phyloP scores from a whole-genome alignment of 2,888 invertebrate species.

The Rhyacophila evoluta region DNA sequence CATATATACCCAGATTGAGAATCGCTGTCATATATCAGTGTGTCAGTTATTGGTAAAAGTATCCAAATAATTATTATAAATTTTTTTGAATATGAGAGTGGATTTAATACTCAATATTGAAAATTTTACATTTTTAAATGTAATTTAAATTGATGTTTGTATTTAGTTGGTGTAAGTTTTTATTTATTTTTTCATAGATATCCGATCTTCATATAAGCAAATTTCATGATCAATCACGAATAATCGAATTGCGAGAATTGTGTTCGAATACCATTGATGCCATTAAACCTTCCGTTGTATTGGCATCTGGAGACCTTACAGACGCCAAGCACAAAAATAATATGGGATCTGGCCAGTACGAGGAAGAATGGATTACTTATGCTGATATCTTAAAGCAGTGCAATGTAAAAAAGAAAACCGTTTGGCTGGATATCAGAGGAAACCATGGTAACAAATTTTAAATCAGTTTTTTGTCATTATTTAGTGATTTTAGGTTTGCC shows the following conservation, averaged over 20 bases:
- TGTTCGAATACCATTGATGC: slow-evolving; percentile 79
- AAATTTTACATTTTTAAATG: too few relatives aligned
- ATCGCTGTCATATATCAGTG: too few relatives aligned
- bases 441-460: slow-evolving; percentile 97
- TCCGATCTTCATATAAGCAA: slow-evolving; percentile 91
- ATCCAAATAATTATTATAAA: too few relatives aligned
- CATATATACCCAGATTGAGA: too few relatives aligned
- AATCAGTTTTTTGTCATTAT: too few relatives aligned
- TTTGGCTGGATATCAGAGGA: slow-evolving; percentile 91
- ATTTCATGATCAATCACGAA: slow-evolving; percentile 80
- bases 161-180: too few relatives aligned
- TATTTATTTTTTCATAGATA: slow-evolving; percentile 71
- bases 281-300: slow-evolving; percentile 81
- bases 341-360: slow-evolving; percentile 83
- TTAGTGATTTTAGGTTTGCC: too few relatives aligned
- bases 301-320: slow-evolving; percentile 90
- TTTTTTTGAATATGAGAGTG: too few relatives aligned
- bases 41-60: too few relatives aligned
- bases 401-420: slow-evolving; percentile 75
- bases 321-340: slow-evolving; percentile 86
- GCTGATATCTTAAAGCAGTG: slow-evolving; percentile 76
- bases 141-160: too few relatives aligned
- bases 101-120: too few relatives aligned
- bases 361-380: slow-evolving; percentile 87
- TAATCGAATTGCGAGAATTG: slow-evolving; percentile 83